A percentile compares a stretch with the other conserved stretches of the same genome.
Conservation (phyloP, 2,888 invertebrate species). For the Phyllotreta cruciferae region DNA sequence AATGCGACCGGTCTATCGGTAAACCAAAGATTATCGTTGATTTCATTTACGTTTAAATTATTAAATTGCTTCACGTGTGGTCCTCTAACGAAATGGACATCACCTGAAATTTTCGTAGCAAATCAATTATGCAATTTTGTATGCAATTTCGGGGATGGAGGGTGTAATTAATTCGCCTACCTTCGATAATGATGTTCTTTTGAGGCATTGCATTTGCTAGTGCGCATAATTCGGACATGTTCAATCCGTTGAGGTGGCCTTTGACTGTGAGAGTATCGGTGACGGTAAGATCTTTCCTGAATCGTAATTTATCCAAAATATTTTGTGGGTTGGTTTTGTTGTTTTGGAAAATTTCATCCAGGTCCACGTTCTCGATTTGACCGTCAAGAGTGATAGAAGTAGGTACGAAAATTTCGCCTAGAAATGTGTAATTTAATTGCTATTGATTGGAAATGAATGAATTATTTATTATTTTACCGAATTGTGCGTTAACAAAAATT, state of each 20-base stretch:
- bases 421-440: slow-evolving; percentile 34
- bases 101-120: slow-evolving; percentile 35
- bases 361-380: slow-evolving; percentile 56
- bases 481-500: slow-evolving; percentile 56
- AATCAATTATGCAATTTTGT: slow-evolving; percentile 1
- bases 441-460: slow-evolving; percentile 9
- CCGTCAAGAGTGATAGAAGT: slow-evolving; percentile 49
- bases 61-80: slow-evolving; percentile 37
- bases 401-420: slow-evolving; percentile 45
- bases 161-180: slow-evolving; percentile 41
- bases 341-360: slow-evolving; percentile 59
- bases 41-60: slow-evolving; percentile 23
- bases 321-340: slow-evolving; percentile 41
- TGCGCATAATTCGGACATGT: slow-evolving; percentile 54
- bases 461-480: slow-evolving; percentile 53
- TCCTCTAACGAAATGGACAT: slow-evolving; percentile 40
- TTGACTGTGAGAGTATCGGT: slow-evolving; percentile 50
- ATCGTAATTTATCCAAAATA: slow-evolving; percentile 49
- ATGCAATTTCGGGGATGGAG: too few species aligned
- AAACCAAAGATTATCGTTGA: slow-evolving; percentile 59
- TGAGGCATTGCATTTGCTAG: slow-evolving; percentile 48
- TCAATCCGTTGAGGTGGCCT: slow-evolving; percentile 43
- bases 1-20: slow-evolving; percentile 54
- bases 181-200: slow-evolving; percentile 53
- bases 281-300: slow-evolving; percentile 53